Evolutionary conservation across 2,888 invertebrate genomes (phyloP).

Genomic region (Hybos culiciformis): DNA sequence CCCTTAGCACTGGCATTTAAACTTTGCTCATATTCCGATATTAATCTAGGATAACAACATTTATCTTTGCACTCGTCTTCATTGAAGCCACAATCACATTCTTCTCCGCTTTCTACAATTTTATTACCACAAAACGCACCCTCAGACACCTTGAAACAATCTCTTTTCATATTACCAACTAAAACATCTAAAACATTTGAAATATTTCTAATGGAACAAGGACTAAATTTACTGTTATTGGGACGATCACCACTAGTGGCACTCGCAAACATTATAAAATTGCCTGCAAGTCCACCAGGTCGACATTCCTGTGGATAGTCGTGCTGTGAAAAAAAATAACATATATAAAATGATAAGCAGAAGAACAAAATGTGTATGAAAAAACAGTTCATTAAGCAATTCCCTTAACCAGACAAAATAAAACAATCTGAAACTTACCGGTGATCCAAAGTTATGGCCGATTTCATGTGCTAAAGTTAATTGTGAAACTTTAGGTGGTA

Average conservation of each 20-base stretch:
- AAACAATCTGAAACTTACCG: conserved; percentile 45
- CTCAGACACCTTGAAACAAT: conserved; percentile 82
- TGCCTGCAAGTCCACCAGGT: conserved; percentile 83
- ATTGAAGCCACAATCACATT: conserved; percentile 95
- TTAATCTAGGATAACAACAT: conserved; percentile 84
- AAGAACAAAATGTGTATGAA: too few relatives aligned
- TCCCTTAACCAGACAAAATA: too few relatives aligned
- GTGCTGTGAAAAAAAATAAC: conserved; percentile 47
- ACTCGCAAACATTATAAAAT: conserved; percentile 99
- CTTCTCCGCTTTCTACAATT: conserved; percentile 93
- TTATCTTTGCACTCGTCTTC: conserved; percentile 80
- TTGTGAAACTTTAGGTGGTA: conserved; percentile 95
- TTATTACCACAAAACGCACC: conserved; percentile 99
- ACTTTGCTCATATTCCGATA: conserved; percentile 54
- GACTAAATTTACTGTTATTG: conserved; percentile 95
- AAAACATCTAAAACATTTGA: conserved; percentile 88
- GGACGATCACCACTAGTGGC: conserved; percentile 96
- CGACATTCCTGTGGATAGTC: conserved; percentile 85
- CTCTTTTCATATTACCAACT: conserved; percentile 75
- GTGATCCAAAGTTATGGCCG: conserved; percentile 98
- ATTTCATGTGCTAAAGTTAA: conserved; percentile 96
- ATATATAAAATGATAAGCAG: too few relatives aligned
- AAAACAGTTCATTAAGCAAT: too few relatives aligned
- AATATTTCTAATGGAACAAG: conserved; percentile 89
- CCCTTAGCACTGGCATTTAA: conserved; percentile 59